Evolutionary conservation across 2,113 vertebrate genomes (phyloP), one percentile per base, ranked within the genome.

Genomic region (Copsychus sechellarum): DNA sequence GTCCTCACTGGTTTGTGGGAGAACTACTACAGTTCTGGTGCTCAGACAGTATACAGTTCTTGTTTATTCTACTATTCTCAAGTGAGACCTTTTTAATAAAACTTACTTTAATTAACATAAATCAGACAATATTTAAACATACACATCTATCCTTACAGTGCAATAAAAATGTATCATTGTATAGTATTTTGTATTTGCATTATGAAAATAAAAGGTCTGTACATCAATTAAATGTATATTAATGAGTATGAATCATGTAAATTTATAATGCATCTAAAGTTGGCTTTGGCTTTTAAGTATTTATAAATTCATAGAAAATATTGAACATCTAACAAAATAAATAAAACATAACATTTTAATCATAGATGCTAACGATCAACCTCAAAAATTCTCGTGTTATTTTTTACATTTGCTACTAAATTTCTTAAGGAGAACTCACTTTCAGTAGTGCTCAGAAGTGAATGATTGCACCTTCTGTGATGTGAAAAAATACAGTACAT

Each of bases 281-380:
- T 97, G 98, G 97, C 99, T 99, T 99, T 99, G 99, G 99, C 98
- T 98, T 99, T 98, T 98, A 98, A 98, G 97, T 98, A 97, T 98
- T 98, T 98, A 98, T 98, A 98, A 98, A 98, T 97, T 98, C 98
- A 98, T 98, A 98, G 98, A 98, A 99, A 99, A 99, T 98, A 98
- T 97, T 98, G 97, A 98, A 98, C 96, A 98, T 98, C 98, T 98
- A 98, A 98, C 97, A 98, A 99, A 99, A 98, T 98, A 98, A 98
- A 98, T 98, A 99, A 97, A 98, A 97, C 97, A 98, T 98, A 98
- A 96, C 88, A 96, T 98, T 98, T 98, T 98, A 98, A 98, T 98
- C 98, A 98, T 97, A 98, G 98, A 98, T 96, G 98, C 97, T 98
- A 98, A 98, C 97, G 86, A 99, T 99, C 97, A 97, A 96, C 96